phyloP scores from a whole-genome alignment of 2,113 vertebrate species.

The Pyrgilauda ruficollis region DNA sequence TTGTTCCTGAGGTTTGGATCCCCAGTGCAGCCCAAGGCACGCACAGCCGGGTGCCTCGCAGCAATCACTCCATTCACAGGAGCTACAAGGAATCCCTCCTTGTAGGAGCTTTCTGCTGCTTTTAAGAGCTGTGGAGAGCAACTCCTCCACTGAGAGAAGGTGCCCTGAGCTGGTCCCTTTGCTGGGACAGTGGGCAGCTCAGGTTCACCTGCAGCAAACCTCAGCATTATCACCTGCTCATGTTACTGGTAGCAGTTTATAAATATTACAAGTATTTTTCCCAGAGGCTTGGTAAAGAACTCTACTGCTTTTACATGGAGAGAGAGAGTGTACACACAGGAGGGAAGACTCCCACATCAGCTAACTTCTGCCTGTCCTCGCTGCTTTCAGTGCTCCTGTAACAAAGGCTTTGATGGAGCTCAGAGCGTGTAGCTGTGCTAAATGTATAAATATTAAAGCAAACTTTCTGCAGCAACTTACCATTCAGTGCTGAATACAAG shows the following conservation, averaged over 20 bases:
- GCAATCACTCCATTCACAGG: rapidly evolving
- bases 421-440: slow-evolving; percentile 49
- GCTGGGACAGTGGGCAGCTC: neutral
- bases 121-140: neutral
- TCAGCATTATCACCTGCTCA: neutral
- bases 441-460: slow-evolving; percentile 73
- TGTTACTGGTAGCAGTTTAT: slow-evolving; percentile 29
- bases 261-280: slow-evolving; percentile 67
- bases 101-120: neutral
- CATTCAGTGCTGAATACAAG: slow-evolving; percentile 65
- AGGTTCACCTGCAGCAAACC: neutral
- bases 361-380: slow-evolving; percentile 15
- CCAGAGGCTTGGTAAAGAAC: slow-evolving; percentile 49
- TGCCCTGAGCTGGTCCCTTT: neutral
- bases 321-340: neutral
- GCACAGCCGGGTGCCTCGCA: rapidly evolving
- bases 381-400: slow-evolving; percentile 38
- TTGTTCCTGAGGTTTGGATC: neutral
- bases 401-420: slow-evolving; percentile 67
- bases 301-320: neutral
- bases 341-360: slow-evolving; percentile 3
- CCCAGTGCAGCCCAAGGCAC: neutral
- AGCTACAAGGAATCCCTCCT: neutral
- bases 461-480: slow-evolving; percentile 65
- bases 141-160: too few species aligned